Evolutionary conservation across 2,888 invertebrate genomes (phyloP), one percentile per base, ranked within the genome.

Genomic region (Pammene aurita): DNA sequence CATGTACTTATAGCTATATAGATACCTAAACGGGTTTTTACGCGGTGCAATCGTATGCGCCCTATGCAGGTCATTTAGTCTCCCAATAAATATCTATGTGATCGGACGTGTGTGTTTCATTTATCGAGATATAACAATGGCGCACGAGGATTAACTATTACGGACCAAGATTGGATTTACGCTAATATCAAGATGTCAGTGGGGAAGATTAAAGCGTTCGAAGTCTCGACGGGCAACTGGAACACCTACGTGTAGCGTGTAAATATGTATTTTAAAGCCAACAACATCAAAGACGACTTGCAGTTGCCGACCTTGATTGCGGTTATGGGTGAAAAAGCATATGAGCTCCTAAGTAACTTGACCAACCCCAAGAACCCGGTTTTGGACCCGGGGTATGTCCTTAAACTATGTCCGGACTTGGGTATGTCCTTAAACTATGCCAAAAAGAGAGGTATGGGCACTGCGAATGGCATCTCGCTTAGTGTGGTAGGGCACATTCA

Each of bases 251-350:
- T 52, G 26, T 26, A 52, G 7, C 52, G 52, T 14, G 52, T 52
- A 11, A 52, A 26, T 52, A 52, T 52, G 52, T 52, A 52, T 52
- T 52, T 52, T 11, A 52, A 52, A 52, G 52, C 52, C 26, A 52
- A 52, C 26, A 14, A 52, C 13, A 52, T 52, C 5, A 52, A 52
- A 9, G 26, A 5, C 0, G 26, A 52, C 11, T 52, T 52, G 52
- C 52, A 52, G 26, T 26, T 52, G 50, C 50, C 50, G 13, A 52
- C 50, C 6, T 26, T 52, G 50, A 26, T 58, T 48, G 58, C 58
- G 13, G 57, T 58, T 44, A 52, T 66, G 66, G 44, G 54, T 42
- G 60, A 57, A 26, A 50, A 38, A 26, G 26, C 18, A 9, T 16
- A 61, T 56, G 18, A 54, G 7, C 54, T 54, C 6, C 54, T 54